Evolutionary conservation across 2,888 invertebrate species (phyloP), one percentile per base, ranked within the genome.

Genomic region (Drosophila melanosoma): DNA sequence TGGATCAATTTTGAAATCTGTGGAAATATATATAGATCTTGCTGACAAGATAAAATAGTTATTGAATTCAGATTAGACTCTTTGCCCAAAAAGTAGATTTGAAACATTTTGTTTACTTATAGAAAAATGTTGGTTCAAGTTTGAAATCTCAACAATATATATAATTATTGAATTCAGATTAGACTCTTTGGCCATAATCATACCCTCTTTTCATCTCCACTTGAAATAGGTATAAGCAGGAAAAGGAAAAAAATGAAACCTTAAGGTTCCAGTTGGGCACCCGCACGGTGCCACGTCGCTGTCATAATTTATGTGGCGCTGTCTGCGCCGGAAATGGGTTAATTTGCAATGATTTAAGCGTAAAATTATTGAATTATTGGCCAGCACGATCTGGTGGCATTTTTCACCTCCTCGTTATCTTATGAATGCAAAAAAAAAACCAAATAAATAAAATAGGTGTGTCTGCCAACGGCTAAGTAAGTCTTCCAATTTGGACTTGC

Each of bases 281-380:
- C 59, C 58, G 40, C 36, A 40, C 54, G 52, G 23, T 64, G 76
- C 53, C 73, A 87, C 79, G 81, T 79, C 83, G 67, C 69, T 75
- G 70, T 82, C 79, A 83, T 82, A 84, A 91, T 89, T 89, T 91
- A 89, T 90, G 85, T 82, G 90, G 83, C 89, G 91, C 89, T 89
- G 89, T 91, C 89, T 90, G 67, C 84, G 73, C 78, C 87, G 89
- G 91, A 89, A 89, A 89, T 89, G 91, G 89, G 89, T 91, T 91
- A 87, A 89, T 90, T 90, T 90, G 87, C 87, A 84, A 89, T 91
- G 89, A 89, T 87, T 89, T 89, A 91, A 89, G 87, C 85, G 90
- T 85, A 81, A 91, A 91, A 91, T 91, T 90, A 89, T 91, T 90
- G 90, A 85, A 89, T 91, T 89, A 90, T 87, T 87, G 87, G 89